Percentiles rank a stretch among this genome's conserved stretches.
phyloP scores from a whole-genome alignment of 2,888 invertebrate species.

The Apantesis nais region DNA sequence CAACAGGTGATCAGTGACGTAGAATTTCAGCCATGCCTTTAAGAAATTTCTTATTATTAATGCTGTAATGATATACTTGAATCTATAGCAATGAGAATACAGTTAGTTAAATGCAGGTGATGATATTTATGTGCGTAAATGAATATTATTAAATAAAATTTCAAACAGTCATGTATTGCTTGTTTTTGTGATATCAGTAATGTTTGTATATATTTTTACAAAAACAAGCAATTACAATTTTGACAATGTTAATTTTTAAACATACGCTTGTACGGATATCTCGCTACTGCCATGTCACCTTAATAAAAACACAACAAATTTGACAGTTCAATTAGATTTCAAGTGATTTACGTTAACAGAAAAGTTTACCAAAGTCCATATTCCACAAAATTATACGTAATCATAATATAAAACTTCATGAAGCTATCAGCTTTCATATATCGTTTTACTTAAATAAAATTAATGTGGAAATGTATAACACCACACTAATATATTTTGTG shows the following conservation, averaged over 20 bases:
- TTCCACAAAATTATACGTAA: background rate
- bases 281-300: background rate
- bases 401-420: background rate
- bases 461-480: background rate
- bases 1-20: conserved; percentile 83
- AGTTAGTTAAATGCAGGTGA: conserved; percentile 11
- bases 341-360: background rate
- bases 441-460: background rate
- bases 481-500: background rate
- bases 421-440: background rate
- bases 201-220: background rate
- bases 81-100: conserved; percentile 5
- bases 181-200: background rate
- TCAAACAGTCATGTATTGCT: conserved; percentile 27
- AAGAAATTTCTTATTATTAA: conserved; percentile 67
- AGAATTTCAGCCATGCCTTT: conserved; percentile 86
- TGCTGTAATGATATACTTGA: conserved; percentile 30
- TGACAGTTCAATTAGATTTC: background rate
- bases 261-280: background rate
- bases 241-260: background rate
- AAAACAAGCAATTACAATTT: background rate
- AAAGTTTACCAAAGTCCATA: background rate
- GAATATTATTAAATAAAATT: conserved; percentile 1
- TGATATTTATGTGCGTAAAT: conserved; percentile 19
- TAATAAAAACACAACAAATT: background rate